Conservation (phyloP, 2,888 invertebrate species). For the Serripes groenlandicus region DNA sequence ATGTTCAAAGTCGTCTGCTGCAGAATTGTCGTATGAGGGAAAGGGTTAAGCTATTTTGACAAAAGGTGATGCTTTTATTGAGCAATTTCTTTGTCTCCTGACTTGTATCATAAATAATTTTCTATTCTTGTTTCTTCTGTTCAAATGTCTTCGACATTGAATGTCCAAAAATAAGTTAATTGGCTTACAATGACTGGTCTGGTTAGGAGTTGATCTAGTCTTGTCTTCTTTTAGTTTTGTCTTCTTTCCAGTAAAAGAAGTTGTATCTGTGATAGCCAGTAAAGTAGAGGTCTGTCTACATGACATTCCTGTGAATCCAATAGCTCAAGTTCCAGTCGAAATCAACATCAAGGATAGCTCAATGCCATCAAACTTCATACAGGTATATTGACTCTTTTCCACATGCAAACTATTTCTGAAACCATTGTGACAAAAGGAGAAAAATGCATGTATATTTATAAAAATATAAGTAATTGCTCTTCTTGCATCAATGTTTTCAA, state of each 20-base stretch:
- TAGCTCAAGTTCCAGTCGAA: neutral
- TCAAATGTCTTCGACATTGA: no score
- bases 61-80: no score
- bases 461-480: neutral
- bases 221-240: no score
- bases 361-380: neutral
- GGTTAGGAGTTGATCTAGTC: no score
- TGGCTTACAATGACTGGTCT: no score
- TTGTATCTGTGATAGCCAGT: constrained; percentile 21
- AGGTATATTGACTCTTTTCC: neutral
- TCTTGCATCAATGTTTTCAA: neutral
- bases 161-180: no score
- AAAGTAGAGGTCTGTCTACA: constrained; percentile 6
- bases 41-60: no score
- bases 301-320: constrained; percentile 4
- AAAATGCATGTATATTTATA: neutral
- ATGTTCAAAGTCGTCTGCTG: no score
- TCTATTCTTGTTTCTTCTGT: no score
- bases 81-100: no score
- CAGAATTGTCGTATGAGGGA: no score
- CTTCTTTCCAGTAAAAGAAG: constrained; percentile 10
- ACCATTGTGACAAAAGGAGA: neutral
- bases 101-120: no score
- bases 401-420: neutral
- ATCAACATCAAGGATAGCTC: neutral